These are phyloP conservation scores for Callimico goeldii DNA, from an alignment of 2,797 vertebrate species.

Conservation along the genomic window DNA sequence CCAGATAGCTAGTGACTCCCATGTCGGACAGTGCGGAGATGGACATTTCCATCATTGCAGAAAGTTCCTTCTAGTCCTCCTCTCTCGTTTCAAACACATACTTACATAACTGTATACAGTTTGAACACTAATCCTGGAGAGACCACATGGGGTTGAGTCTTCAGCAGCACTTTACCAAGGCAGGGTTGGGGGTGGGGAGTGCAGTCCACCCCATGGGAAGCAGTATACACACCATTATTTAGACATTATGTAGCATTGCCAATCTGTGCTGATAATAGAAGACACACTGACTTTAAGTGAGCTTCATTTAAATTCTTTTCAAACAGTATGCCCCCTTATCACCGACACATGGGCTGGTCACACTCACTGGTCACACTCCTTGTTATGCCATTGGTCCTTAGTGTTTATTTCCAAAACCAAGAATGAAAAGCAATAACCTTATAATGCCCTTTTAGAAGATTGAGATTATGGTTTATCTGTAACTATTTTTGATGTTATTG, in stretches of 20 bases:
- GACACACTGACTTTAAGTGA: not conserved
- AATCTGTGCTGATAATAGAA: not conserved
- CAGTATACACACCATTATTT: not conserved
- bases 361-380: accelerated
- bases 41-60: not conserved
- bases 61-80: not conserved
- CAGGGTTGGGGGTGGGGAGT: not conserved
- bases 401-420: not conserved
- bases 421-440: not conserved
- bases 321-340: not conserved
- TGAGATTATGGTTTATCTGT: not conserved
- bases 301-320: not conserved
- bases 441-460: not conserved
- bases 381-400: not conserved
- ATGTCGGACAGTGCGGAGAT: accelerated
- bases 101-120: not conserved
- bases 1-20: accelerated
- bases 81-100: not conserved
- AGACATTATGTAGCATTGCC: not conserved
- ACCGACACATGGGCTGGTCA: not conserved
- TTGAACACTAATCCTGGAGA: not conserved
- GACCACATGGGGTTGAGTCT: not conserved
- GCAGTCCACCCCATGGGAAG: accelerated
- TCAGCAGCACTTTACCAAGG: no score
- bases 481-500: not conserved